Conservation (phyloP, 2,113 vertebrate species). For the Zosterops borbonicus region DNA sequence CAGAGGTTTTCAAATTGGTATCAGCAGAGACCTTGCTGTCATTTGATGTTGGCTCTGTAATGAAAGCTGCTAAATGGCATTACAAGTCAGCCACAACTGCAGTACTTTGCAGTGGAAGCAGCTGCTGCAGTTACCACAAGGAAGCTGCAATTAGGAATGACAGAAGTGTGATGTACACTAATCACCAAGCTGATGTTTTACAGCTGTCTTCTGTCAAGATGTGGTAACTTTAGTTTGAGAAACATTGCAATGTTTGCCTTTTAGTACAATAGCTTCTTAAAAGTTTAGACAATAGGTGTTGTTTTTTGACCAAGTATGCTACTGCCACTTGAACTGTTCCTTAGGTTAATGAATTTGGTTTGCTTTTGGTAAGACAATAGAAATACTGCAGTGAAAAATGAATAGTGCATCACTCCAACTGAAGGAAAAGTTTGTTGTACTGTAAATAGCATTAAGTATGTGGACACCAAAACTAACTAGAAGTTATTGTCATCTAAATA, state of each 20-base stretch:
- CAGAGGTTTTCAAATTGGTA: constrained; percentile 6
- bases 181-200: not conserved
- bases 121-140: not conserved
- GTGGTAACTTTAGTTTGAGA: constrained; percentile 34
- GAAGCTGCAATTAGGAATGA: not conserved
- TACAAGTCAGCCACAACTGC: constrained; percentile 17
- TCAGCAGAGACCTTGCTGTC: not conserved
- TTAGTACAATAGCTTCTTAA: constrained; percentile 38
- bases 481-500: constrained; percentile 52
- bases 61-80: constrained; percentile 21
- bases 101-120: not conserved
- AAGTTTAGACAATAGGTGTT: constrained; percentile 41
- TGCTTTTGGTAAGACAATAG: constrained; percentile 41
- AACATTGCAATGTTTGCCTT: constrained; percentile 32
- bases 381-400: constrained; percentile 49
- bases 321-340: constrained; percentile 10
- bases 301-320: constrained; percentile 60
- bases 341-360: not conserved
- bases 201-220: constrained; percentile 1
- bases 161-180: not conserved
- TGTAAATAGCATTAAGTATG: constrained; percentile 57
- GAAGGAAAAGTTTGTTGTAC: constrained; percentile 50
- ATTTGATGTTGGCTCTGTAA: constrained; percentile 2
- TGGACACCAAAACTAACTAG: constrained; percentile 62
- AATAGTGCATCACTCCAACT: constrained; percentile 38